Evolutionary conservation across 1,140 invertebrate genomes (phyloP).

Genomic region (Odontomachus brunneus): DNA sequence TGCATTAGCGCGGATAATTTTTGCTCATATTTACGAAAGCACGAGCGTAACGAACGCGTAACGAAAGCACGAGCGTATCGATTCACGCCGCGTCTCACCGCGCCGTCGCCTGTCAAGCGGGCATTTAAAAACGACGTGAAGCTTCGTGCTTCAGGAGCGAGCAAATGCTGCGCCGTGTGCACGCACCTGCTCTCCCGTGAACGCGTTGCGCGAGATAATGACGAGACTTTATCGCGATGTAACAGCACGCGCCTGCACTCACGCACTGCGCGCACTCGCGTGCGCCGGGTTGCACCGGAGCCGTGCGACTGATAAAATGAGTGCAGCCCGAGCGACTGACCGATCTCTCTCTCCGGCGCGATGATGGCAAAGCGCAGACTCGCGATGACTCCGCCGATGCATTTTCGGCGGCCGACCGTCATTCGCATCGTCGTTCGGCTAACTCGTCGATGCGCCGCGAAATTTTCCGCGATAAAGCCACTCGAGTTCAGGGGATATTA

Average conservation of each 20-base stretch:
- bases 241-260: neutral
- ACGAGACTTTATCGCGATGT: constrained; percentile 41
- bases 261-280: constrained; percentile 2
- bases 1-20: neutral
- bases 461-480: neutral
- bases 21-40: constrained; percentile 10
- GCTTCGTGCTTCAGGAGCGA: neutral
- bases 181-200: constrained; percentile 10
- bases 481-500: no score
- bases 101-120: neutral
- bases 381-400: constrained; percentile 11
- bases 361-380: constrained; percentile 50
- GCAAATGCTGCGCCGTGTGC: neutral
- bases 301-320: constrained; percentile 59
- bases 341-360: constrained; percentile 14
- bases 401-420: constrained; percentile 29
- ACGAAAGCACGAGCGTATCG: neutral
- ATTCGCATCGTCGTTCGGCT: neutral
- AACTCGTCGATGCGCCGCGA: neutral
- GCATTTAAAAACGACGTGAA: neutral
- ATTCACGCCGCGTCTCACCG: neutral
- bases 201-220: constrained; percentile 40
- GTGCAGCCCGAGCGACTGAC: constrained; percentile 27
- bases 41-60: neutral
- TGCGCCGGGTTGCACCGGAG: constrained; percentile 51